phyloP scores from a whole-genome alignment of 2,113 vertebrate genomes.

The Galbula dea region DNA sequence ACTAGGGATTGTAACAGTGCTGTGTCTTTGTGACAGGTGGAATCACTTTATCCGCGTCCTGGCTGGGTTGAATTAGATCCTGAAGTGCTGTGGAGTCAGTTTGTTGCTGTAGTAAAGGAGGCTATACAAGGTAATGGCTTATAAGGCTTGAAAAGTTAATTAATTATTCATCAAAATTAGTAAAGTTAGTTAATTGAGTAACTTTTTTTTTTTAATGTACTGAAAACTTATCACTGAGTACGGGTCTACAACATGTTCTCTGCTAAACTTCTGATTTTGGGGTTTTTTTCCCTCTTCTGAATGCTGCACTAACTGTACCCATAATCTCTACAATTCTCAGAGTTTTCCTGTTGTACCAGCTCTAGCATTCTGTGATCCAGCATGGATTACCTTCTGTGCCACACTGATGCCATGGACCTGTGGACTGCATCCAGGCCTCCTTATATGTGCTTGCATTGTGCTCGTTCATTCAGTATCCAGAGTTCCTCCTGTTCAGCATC shows the following conservation, averaged over 20 bases:
- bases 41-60: slow-evolving; percentile 77
- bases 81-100: slow-evolving; percentile 85
- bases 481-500: neutral
- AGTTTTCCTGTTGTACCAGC: neutral
- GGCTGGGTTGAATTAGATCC: slow-evolving; percentile 92
- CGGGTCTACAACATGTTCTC: neutral
- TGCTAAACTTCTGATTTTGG: neutral
- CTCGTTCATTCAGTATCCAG: neutral
- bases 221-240: neutral
- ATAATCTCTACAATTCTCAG: neutral
- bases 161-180: neutral
- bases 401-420: neutral
- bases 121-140: slow-evolving; percentile 84
- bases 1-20: neutral
- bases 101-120: slow-evolving; percentile 85
- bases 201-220: neutral
- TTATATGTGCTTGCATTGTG: neutral
- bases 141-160: neutral
- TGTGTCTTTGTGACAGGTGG: slow-evolving; percentile 71
- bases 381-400: neutral
- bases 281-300: accelerated
- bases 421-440: neutral
- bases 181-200: neutral
- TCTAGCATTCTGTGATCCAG: neutral
- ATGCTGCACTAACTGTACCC: neutral